Evolutionary conservation across 2,113 vertebrate species (phyloP), one percentile per base, ranked within the genome.

Genomic region (Scomber scombrus): DNA sequence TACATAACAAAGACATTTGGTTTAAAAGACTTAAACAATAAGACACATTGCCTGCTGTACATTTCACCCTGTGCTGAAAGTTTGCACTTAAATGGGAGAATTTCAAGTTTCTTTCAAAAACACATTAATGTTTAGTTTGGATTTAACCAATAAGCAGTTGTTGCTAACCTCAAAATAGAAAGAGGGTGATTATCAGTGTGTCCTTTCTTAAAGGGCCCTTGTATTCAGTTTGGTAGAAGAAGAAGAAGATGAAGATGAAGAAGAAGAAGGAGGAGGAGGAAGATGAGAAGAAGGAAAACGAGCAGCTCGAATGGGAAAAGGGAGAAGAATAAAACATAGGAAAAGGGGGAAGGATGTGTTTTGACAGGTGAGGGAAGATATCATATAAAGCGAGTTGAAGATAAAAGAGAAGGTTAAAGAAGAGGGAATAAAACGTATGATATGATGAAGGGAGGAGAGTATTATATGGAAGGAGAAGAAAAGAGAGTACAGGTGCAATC

Each of bases 111-210:
- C 34, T 49, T 66, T 79, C 11, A 23, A 55, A 71, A 73, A 69
- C 69, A 64, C 49, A 63, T 46, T n/a, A 15, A 58, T 52, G 21
- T 46, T 82, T 57, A 49, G 21, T 51, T 66, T 84, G 56, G 57
- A 71, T 49, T n/a, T 26, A 71, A 50, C 63, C 64, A 79, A 75
- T 79, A 71, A 74, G 55, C 74, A 64, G 52, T 47, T 75, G 76
- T 81, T 85, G 76, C 78, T 82, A 62, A 81, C 65, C 80, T 81
- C 51, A 61, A 72, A 90, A 85, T 80, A 88, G 68, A 84, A 85
- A 71, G 34, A 12, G 66, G 69, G 78, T 78, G 71, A 86, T 82
- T 84, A 70, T 82, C 51, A 68, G 56, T 69, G 58, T 84, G 80
- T 62, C 67, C 29, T 71, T 67, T 70, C 51, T 21, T 57, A 62